These are phyloP conservation scores for Limnephilus marmoratus DNA, from an alignment of 2,888 invertebrate genomes.

Conservation along the genomic window DNA sequence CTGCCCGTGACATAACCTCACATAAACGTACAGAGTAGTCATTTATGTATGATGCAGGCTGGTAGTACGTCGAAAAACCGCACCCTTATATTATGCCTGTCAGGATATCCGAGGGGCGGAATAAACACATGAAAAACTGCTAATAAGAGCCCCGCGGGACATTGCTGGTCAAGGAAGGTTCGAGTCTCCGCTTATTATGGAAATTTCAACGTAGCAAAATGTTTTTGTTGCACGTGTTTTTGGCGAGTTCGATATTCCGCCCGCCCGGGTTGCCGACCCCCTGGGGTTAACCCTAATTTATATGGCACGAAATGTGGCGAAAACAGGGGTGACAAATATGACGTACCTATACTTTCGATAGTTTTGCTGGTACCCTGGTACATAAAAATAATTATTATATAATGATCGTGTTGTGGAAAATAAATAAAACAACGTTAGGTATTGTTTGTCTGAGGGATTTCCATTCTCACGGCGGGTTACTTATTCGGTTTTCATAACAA, in stretches of 20 bases:
- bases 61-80: conserved; percentile 19
- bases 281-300: conserved; percentile 51
- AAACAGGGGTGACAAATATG: conserved; percentile 33
- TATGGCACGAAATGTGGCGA: conserved; percentile 36
- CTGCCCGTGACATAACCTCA: not conserved
- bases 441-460: not conserved
- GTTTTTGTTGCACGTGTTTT: conserved; percentile 58
- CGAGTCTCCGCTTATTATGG: conserved; percentile 55
- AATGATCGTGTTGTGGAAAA: not conserved
- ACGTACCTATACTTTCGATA: conserved; percentile 10
- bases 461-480: too few relatives aligned
- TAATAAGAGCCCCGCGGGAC: conserved; percentile 62
- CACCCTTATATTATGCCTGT: not conserved
- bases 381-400: not conserved
- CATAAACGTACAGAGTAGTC: not conserved
- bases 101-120: conserved; percentile 49
- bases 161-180: conserved; percentile 55
- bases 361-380: conserved; percentile 9
- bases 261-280: conserved; percentile 27
- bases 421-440: not conserved
- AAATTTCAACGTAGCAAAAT: conserved; percentile 61
- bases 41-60: not conserved
- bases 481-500: too few relatives aligned
- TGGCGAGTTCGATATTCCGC: conserved; percentile 38
- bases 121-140: conserved; percentile 65